Evolutionary conservation across 2,113 vertebrate species (phyloP), one percentile per base, ranked within the genome.

Genomic region (Podiceps cristatus): DNA sequence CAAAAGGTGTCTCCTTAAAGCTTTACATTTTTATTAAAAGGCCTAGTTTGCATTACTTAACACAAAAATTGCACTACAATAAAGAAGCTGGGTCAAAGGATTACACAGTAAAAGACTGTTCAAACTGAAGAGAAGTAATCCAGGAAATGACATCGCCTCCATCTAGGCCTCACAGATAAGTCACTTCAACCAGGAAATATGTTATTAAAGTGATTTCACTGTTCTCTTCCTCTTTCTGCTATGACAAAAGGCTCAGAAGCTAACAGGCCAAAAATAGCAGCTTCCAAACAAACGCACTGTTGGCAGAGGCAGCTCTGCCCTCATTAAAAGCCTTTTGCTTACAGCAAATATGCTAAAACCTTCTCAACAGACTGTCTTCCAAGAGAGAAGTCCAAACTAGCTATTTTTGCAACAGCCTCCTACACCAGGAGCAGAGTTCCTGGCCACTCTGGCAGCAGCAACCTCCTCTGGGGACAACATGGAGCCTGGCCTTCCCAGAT

Each of bases 81-180:
- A 84, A 85, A 59, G 76, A 90, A 88, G 63, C 49, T 78, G 63
- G 14, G 75, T 76, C 72, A 90, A 78, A 93, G 88, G 59, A 87
- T 55, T 76, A 74, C 14, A 31, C 60, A 82, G 71, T 72, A 75
- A 71, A 33, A 81, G 92, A 49, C 56, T 0, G 3, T 35, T 85
- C 47, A 69, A 73, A 75, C 31, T 84, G 75, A 87, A 88, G 75
- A 97, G 82, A 87, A 95, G 96, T 93, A 96, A 98, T 98, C 96
- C 98, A 98, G 98, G 98, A 99, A 99, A 98, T 98, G 98, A 97
- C 98, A 97, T 98, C 52, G 97, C 97, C 94, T 96, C 71, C 91
- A 93, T 98, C 98, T 98, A 94, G 66, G 91, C 97, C 97, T 88
- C 91, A 88, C 56, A 97, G 98, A 98, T 98, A 98, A 98, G 96